These are phyloP conservation scores for Ganaspis sp. DNA, from an alignment of 1,140 invertebrate genomes.

Conservation along the genomic window DNA sequence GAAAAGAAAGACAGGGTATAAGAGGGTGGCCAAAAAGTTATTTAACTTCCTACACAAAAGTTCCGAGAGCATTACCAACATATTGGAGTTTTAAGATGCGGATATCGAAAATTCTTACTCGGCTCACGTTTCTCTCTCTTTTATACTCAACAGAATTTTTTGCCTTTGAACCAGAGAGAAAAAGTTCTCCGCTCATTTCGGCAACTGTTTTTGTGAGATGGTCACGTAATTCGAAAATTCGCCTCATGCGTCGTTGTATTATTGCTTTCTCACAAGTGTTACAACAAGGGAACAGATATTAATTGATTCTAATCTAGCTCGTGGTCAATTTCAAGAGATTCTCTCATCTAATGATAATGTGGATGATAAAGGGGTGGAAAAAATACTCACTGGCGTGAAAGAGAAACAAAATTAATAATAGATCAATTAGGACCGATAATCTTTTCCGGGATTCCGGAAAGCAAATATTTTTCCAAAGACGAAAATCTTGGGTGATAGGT, in stretches of 20 bases:
- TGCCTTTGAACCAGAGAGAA: neutral
- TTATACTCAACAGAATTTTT: neutral
- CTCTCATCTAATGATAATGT: too few relatives aligned
- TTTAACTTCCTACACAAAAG: conserved; percentile 22
- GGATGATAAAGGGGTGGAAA: too few relatives aligned
- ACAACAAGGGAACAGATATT: neutral
- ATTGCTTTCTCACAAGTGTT: neutral
- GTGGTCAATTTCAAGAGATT: too few relatives aligned
- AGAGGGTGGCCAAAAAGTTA: conserved; percentile 12
- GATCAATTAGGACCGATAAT: too few relatives aligned
- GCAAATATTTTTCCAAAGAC: neutral
- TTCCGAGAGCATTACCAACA: conserved; percentile 13
- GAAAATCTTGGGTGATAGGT: neutral
- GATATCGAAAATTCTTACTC: conserved; percentile 21
- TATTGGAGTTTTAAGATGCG: conserved; percentile 19
- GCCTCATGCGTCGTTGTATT: neutral
- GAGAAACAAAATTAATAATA: too few relatives aligned
- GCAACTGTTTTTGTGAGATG: neutral
- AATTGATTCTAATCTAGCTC: too few relatives aligned
- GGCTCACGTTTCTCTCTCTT: neutral
- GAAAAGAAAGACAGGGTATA: conserved; percentile 9
- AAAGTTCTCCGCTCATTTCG: neutral
- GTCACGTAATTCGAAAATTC: neutral
- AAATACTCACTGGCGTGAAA: too few relatives aligned
- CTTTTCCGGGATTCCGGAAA: too few relatives aligned